A percentile compares a stretch with the other conserved stretches of the same genome.
These are phyloP conservation scores for Altica lythri DNA, from an alignment of 2,888 invertebrate species.

Conservation along the genomic window DNA sequence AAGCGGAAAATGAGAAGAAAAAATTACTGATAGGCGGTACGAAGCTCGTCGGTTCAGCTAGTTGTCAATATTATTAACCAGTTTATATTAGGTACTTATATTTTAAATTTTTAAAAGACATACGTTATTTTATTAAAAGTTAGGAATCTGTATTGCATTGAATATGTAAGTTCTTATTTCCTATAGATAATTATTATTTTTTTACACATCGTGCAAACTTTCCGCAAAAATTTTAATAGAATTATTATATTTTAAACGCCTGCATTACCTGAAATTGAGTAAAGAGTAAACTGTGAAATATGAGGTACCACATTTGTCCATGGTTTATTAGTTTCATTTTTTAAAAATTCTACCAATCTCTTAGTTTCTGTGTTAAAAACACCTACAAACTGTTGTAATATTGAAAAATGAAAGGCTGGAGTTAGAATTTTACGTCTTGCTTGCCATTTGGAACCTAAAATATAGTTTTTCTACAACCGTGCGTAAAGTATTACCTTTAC, in stretches of 20 bases:
- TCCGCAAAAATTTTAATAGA: constrained; percentile 26
- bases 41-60: too few species aligned
- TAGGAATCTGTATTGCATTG: too few species aligned
- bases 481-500: too few species aligned
- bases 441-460: constrained; percentile 42
- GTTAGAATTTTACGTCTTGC: constrained; percentile 43
- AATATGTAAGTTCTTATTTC: too few species aligned
- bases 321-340: constrained; percentile 40
- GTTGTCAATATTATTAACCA: too few species aligned
- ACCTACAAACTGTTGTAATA: constrained; percentile 40
- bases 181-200: constrained; percentile 30
- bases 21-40: too few species aligned
- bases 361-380: constrained; percentile 41
- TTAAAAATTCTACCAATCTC: constrained; percentile 40
- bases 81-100: too few species aligned
- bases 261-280: constrained; percentile 62
- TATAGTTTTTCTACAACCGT: too few species aligned
- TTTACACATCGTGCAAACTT: constrained; percentile 44
- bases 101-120: too few species aligned
- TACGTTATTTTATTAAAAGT: too few species aligned
- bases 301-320: constrained; percentile 56
- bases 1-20: too few species aligned
- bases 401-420: constrained; percentile 45
- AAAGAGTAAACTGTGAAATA: constrained; percentile 60
- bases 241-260: neutral